A percentile compares a stretch with the other conserved stretches of the same genome.
Conservation (phyloP, 2,888 invertebrate genomes). For the Bibio marci region DNA sequence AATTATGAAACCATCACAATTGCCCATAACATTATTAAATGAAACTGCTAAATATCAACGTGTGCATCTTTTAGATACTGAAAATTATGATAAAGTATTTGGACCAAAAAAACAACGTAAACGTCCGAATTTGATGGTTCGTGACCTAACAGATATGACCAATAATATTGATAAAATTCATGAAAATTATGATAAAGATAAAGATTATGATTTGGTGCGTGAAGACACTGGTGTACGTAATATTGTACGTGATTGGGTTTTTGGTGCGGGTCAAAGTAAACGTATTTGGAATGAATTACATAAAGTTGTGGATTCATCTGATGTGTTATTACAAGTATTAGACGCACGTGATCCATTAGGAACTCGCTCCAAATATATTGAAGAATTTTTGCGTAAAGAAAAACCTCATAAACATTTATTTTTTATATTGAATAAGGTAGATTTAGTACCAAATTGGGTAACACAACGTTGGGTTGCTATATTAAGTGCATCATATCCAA, state of each 20-base stretch:
- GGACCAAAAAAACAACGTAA: slow-evolving; percentile 89
- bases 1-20: slow-evolving; percentile 86
- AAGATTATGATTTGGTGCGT: slow-evolving; percentile 68
- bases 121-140: slow-evolving; percentile 59
- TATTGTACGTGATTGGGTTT: slow-evolving; percentile 81
- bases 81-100: slow-evolving; percentile 86
- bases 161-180: slow-evolving; percentile 51
- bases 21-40: slow-evolving; percentile 87
- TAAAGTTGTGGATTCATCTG: slow-evolving; percentile 97
- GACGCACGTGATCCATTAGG: slow-evolving; percentile 97
- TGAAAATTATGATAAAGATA: slow-evolving; percentile 61
- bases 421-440: slow-evolving; percentile 92
- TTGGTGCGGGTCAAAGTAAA: slow-evolving; percentile 89
- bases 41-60: slow-evolving; percentile 79
- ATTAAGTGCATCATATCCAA: slow-evolving; percentile 88
- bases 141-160: slow-evolving; percentile 62
- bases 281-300: slow-evolving; percentile 98
- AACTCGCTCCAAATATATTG: slow-evolving; percentile 82
- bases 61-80: slow-evolving; percentile 90
- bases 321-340: slow-evolving; percentile 87
- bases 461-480: slow-evolving; percentile 96
- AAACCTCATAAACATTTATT: slow-evolving; percentile 95
- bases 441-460: slow-evolving; percentile 94
- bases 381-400: slow-evolving; percentile 82
- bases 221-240: slow-evolving; percentile 68